A percentile compares a stretch with the other conserved stretches of the same genome.
Conservation (phyloP, 2,113 vertebrate genomes). For the Seriola aureovittata region DNA sequence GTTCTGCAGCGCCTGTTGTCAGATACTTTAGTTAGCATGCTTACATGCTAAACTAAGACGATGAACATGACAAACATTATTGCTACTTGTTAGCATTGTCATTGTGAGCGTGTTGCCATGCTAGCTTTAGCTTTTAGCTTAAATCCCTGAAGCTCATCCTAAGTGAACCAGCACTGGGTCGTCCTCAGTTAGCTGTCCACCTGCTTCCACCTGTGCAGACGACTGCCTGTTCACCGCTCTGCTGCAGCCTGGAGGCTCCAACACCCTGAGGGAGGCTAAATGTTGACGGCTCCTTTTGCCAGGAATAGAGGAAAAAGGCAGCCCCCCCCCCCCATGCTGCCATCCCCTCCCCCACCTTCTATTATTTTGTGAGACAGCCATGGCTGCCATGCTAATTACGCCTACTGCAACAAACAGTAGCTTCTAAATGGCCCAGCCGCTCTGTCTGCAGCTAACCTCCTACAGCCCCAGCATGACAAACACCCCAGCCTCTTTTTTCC, state of each 20-base stretch:
- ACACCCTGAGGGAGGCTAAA: constrained; percentile 44
- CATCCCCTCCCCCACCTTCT: constrained; percentile 25
- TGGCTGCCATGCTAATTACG: constrained; percentile 75
- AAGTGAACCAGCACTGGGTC: background rate
- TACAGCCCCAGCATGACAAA: constrained; percentile 85
- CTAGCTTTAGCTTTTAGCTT: background rate
- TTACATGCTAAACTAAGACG: background rate
- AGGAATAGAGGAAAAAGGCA: constrained; percentile 47
- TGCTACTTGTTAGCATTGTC: background rate
- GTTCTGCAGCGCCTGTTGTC: too few relatives aligned
- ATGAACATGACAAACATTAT: background rate
- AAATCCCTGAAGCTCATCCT: background rate
- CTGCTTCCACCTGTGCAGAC: constrained; percentile 67
- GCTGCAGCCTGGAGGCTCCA: constrained; percentile 55
- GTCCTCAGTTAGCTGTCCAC: background rate
- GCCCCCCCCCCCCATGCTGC: constrained; percentile 14
- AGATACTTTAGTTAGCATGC: background rate
- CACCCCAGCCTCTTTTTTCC: constrained; percentile 58
- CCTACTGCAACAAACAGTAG: constrained; percentile 76
- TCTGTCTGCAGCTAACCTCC: constrained; percentile 78
- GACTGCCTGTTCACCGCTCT: constrained; percentile 33
- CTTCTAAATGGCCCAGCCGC: constrained; percentile 74
- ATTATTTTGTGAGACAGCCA: constrained; percentile 57
- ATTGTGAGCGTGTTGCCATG: background rate
- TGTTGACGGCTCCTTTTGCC: constrained; percentile 52